Evolutionary conservation across 1,140 invertebrate species (phyloP).

Genomic region (Lepidurus apus): DNA sequence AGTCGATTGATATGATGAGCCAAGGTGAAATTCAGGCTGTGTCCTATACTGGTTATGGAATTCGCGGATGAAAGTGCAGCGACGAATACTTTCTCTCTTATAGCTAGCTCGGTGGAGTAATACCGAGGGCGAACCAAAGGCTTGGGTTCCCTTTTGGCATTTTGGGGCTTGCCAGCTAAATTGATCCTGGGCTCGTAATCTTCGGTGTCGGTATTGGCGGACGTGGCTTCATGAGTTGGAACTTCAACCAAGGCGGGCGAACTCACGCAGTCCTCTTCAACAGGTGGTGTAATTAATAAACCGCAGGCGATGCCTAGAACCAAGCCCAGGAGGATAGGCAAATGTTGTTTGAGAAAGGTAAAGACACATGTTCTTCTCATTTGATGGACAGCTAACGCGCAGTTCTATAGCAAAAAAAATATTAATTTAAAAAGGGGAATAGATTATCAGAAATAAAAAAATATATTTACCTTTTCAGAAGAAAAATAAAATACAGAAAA

Average conservation of each 20-base stretch:
- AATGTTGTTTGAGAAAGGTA: not conserved
- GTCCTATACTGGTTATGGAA: slow-evolving; percentile 60
- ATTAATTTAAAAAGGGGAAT: no score
- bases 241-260: not conserved
- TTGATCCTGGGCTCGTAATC: slow-evolving; percentile 56
- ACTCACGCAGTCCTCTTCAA: not conserved
- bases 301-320: not conserved
- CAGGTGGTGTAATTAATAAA: not conserved
- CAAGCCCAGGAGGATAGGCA: not conserved
- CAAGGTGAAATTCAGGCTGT: slow-evolving; percentile 73
- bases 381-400: not conserved
- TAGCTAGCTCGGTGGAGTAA: slow-evolving; percentile 86
- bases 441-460: no score
- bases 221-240: not conserved
- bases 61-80: slow-evolving; percentile 69
- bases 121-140: slow-evolving; percentile 66
- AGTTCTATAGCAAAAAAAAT: not conserved
- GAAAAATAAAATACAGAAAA: not conserved
- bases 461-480: not conserved
- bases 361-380: not conserved
- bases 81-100: slow-evolving; percentile 80
- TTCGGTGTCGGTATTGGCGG: slow-evolving; percentile 38
- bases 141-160: slow-evolving; percentile 37
- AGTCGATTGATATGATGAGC: slow-evolving; percentile 72
- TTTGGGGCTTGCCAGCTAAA: slow-evolving; percentile 50